Base-by-base conservation (phyloP, 2,888 invertebrate genomes). In the Dryomyza anilis region DNA sequence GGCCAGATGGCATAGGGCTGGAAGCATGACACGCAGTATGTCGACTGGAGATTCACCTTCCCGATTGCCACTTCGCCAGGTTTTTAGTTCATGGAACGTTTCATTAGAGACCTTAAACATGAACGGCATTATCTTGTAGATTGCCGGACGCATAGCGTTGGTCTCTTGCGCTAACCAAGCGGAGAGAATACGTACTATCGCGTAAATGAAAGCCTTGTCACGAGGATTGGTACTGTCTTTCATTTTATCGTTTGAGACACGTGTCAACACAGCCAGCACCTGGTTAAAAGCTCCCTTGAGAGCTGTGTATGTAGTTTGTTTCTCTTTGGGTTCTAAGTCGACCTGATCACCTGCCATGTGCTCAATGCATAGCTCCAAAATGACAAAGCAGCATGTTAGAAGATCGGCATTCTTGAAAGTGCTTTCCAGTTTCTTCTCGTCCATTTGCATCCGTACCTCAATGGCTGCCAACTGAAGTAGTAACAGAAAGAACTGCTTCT, bases 111-210 rank as follows among this genome's bases (percentile, higher is more conserved):
- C 81, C 48, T 89, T 87, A 64, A 95, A 86, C 78, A 95, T 89
- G 79, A 90, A 95, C 8, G 95, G 95, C 36, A 95, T 84, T 23
- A 95, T 84, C 65, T 89, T 87, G 77, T 92, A 93, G 43, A 95
- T 88, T 79, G 93, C 93, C 48, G 91, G 88, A 33, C 94, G 88
- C 91, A 94, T 91, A 0, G 94, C 93, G 1, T 92, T 90, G 0
- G 94, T 94, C 84, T 96, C 95, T 83, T 95, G 94, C 0, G 94
- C 93, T 74, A 96, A 84, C 95, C 95, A 95, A n/a, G 94, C 89
- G 14, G 93, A 90, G 59, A 95, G 83, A 36, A 94, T 92, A 72
- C 95, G 86, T 10, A 95, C 90, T 82, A 92, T 91, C 3, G 93
- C 93, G 84, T 91, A 91, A n/a, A 94, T 87, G 83, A 93, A 92